Conservation (phyloP, 2,113 vertebrate species). For the Chloropsis cyanopogon region DNA sequence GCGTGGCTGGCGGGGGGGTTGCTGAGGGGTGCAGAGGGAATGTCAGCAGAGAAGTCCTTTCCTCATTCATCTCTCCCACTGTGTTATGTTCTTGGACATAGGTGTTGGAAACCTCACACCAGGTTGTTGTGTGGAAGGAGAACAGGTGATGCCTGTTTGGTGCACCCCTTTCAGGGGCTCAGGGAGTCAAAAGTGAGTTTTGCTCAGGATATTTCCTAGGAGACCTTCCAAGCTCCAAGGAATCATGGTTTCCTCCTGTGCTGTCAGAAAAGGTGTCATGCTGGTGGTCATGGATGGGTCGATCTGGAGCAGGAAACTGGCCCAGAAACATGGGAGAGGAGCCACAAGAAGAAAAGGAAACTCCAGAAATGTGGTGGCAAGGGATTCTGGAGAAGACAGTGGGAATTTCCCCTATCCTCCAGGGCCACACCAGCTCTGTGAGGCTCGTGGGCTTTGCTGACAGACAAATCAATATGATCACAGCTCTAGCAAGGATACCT, state of each 20-base stretch:
- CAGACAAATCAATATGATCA: background rate
- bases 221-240: background rate
- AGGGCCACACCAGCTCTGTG: background rate
- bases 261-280: background rate
- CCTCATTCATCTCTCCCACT: background rate
- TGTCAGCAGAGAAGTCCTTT: background rate
- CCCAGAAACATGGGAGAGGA: background rate
- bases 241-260: background rate
- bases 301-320: background rate
- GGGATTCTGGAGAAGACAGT: background rate
- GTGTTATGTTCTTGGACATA: fast-evolving
- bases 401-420: background rate
- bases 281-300: fast-evolving
- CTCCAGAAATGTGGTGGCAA: background rate
- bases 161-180: background rate
- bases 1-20: too few species aligned
- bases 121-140: background rate
- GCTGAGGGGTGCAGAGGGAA: background rate
- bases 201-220: background rate
- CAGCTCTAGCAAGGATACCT: background rate
- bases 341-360: background rate
- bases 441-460: background rate
- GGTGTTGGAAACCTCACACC: background rate
- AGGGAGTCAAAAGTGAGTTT: background rate
- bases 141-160: background rate